Evolutionary conservation across 1,140 invertebrate species (phyloP).

Genomic region (Meloidogyne chitwoodi): DNA sequence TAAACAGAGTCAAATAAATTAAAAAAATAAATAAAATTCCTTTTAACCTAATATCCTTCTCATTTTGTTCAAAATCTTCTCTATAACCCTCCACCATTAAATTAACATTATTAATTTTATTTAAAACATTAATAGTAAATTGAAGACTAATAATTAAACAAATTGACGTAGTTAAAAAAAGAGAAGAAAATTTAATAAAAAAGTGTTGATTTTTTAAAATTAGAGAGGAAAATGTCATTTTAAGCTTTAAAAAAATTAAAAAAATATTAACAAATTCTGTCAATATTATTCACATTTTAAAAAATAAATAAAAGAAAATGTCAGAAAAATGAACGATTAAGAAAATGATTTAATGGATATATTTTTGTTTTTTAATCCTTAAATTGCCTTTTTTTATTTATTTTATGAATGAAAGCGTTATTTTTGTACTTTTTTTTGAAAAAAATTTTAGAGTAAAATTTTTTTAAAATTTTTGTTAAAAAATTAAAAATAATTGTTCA

Average conservation of each 20-base stretch:
- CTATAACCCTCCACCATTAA: background rate
- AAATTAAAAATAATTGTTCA: too few species aligned
- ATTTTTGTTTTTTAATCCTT: background rate
- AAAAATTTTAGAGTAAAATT: too few species aligned
- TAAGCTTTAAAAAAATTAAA: too few species aligned
- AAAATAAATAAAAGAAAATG: background rate
- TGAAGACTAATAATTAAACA: background rate
- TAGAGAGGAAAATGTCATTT: too few species aligned
- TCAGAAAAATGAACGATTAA: background rate
- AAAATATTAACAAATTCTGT: too few species aligned
- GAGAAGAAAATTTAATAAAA: background rate
- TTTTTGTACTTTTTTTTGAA: background rate
- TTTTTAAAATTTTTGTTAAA: too few species aligned
- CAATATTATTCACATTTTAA: too few species aligned
- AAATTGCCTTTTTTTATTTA: background rate
- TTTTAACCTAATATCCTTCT: background rate
- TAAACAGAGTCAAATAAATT: too few species aligned
- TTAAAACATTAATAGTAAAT: background rate
- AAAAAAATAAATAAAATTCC: too few species aligned
- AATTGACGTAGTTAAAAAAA: background rate
- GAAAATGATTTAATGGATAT: background rate
- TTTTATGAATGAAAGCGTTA: too few species aligned
- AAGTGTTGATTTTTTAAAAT: background rate
- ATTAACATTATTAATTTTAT: slow-evolving; percentile 1
- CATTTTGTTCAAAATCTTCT: background rate